Conservation (phyloP, 37 sponge, comb jelly and placozoan species). For the Cliona cf. orientalis region DNA sequence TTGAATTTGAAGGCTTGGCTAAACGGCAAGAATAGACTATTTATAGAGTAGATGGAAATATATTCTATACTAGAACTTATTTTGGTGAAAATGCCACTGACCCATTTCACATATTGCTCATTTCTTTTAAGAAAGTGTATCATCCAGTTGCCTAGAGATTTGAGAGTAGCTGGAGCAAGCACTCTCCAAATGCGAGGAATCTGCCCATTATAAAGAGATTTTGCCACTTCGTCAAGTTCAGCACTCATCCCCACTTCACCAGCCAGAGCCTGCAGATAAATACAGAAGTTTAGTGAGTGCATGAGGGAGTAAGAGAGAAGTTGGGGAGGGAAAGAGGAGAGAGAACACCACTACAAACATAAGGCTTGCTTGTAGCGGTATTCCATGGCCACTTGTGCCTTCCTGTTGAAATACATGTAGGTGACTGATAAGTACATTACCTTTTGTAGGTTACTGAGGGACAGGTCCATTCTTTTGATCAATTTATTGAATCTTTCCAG, state of each 20-base stretch:
- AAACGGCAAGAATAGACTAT: not conserved
- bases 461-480: constrained; percentile 86
- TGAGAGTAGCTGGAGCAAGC: constrained; percentile 96
- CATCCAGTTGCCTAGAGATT: constrained; percentile 99
- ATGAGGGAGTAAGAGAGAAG: not conserved
- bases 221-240: constrained; percentile 97
- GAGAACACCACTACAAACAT: no score
- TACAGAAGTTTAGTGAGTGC: no score
- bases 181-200: constrained; percentile 93
- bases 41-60: not conserved
- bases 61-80: not conserved
- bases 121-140: constrained; percentile 92
- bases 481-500: constrained; percentile 97
- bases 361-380: not conserved
- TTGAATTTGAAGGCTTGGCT: not conserved
- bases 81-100: constrained; percentile 32
- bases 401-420: not conserved
- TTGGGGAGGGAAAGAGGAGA: not conserved
- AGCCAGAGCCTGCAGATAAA: constrained; percentile 90
- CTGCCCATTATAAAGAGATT: constrained; percentile 94
- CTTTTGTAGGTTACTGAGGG: constrained; percentile 91
- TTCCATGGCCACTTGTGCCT: not conserved
- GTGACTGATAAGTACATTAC: constrained; percentile 14
- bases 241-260: constrained; percentile 99
- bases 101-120: constrained; percentile 93